These are phyloP conservation scores for Calliphora vomitoria DNA, from an alignment of 2,888 invertebrate species.

Conservation along the genomic window DNA sequence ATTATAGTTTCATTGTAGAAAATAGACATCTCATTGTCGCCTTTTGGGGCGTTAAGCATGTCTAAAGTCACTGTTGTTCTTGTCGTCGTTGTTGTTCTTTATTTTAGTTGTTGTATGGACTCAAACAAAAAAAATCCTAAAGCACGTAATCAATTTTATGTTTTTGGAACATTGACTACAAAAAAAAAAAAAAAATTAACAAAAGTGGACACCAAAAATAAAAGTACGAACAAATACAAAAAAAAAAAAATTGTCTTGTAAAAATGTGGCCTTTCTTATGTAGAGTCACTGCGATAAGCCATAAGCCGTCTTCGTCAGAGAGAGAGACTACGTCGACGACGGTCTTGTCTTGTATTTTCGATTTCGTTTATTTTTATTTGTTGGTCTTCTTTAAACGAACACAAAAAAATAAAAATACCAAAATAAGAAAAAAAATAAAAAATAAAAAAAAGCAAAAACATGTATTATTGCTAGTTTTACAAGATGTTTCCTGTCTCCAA, in stretches of 20 bases:
- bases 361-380: constrained; percentile 44
- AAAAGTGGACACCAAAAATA: constrained; percentile 46
- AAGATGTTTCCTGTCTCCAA: constrained; percentile 84
- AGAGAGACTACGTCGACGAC: constrained; percentile 8
- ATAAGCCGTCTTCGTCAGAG: constrained; percentile 49
- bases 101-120: constrained; percentile 47
- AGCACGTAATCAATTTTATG: constrained; percentile 72
- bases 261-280: constrained; percentile 69
- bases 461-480: constrained; percentile 83
- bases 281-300: constrained; percentile 63
- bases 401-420: neutral
- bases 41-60: constrained; percentile 75
- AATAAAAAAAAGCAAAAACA: constrained; percentile 77
- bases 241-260: constrained; percentile 52
- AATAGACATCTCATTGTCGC: constrained; percentile 77
- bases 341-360: constrained; percentile 76
- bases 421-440: constrained; percentile 41
- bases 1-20: constrained; percentile 74
- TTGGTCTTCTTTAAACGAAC: constrained; percentile 35
- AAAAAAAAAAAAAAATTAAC: constrained; percentile 48
- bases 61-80: constrained; percentile 79
- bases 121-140: constrained; percentile 60
- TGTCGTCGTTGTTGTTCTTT: constrained; percentile 78
- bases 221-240: constrained; percentile 17
- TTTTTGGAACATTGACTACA: constrained; percentile 58